A percentile compares a stretch with the other conserved stretches of the same genome.
Conservation (phyloP, 2,888 invertebrate genomes). For the Drosophila fulvimacula region DNA sequence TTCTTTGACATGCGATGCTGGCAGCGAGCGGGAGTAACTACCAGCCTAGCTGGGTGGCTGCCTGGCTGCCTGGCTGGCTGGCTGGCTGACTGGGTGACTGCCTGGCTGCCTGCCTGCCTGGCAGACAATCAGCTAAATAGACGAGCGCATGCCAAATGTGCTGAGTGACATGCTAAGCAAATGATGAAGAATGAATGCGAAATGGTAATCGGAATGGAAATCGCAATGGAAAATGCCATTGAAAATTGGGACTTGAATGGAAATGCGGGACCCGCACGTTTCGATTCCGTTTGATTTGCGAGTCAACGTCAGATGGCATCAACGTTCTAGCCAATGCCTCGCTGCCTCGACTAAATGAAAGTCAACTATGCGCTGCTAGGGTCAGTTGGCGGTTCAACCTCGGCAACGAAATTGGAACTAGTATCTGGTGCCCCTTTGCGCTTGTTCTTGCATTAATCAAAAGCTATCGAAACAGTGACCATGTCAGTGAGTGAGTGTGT, state of each 20-base stretch:
- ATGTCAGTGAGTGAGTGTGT: conserved; percentile 71
- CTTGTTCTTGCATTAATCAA: conserved; percentile 69
- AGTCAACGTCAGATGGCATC: conserved; percentile 58
- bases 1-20: conserved; percentile 41
- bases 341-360: conserved; percentile 37
- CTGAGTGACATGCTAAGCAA: conserved; percentile 77
- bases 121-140: conserved; percentile 76
- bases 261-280: conserved; percentile 71
- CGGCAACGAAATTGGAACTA: conserved; percentile 1
- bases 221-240: conserved; percentile 64
- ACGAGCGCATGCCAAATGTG: conserved; percentile 67
- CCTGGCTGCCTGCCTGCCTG: conserved; percentile 1
- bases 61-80: not conserved
- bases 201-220: conserved; percentile 77
- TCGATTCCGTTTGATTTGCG: conserved; percentile 68
- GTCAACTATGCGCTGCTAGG: conserved; percentile 41
- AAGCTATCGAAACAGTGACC: conserved; percentile 66
- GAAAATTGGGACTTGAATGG: conserved; percentile 35
- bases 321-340: conserved; percentile 29
- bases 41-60: not conserved
- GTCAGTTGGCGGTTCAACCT: conserved; percentile 32
- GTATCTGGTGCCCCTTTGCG: conserved; percentile 10
- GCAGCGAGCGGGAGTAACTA: conserved; percentile 5
- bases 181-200: conserved; percentile 80
- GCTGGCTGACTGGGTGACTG: not conserved